Evolutionary conservation across 2,797 vertebrate genomes (phyloP).

Genomic region (Sternotherus odoratus): DNA sequence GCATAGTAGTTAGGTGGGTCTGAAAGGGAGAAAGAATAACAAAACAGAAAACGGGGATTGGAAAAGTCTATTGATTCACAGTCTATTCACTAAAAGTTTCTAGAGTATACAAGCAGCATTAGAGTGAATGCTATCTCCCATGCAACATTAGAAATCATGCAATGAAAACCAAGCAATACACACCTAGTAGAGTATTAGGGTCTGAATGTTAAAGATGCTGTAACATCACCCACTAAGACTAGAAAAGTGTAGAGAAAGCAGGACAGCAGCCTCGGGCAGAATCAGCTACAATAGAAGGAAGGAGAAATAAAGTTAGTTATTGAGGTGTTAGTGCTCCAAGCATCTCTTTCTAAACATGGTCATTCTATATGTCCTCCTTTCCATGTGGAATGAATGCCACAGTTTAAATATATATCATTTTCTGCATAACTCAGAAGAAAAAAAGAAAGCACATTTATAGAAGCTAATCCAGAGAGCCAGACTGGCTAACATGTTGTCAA

Average conservation of each 20-base stretch:
- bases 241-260: conserved; percentile 71
- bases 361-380: background rate
- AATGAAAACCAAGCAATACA: conserved; percentile 80
- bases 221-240: conserved; percentile 84
- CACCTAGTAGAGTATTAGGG: conserved; percentile 82
- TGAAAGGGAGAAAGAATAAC: background rate
- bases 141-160: conserved; percentile 59
- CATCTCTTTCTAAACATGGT: background rate
- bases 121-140: conserved; percentile 9
- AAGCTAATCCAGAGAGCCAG: background rate
- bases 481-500: background rate
- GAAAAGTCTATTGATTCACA: background rate
- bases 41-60: conserved; percentile 17
- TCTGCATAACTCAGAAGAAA: background rate
- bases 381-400: background rate
- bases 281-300: conserved; percentile 73
- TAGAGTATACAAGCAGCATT: background rate
- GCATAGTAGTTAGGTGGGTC: background rate
- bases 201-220: conserved; percentile 70
- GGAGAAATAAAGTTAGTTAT: conserved; percentile 71
- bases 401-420: background rate
- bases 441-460: background rate
- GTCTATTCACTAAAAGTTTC: background rate
- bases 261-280: conserved; percentile 71
- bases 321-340: background rate